phyloP scores from a whole-genome alignment of 1,140 invertebrate species.

The Euwallacea similis region DNA sequence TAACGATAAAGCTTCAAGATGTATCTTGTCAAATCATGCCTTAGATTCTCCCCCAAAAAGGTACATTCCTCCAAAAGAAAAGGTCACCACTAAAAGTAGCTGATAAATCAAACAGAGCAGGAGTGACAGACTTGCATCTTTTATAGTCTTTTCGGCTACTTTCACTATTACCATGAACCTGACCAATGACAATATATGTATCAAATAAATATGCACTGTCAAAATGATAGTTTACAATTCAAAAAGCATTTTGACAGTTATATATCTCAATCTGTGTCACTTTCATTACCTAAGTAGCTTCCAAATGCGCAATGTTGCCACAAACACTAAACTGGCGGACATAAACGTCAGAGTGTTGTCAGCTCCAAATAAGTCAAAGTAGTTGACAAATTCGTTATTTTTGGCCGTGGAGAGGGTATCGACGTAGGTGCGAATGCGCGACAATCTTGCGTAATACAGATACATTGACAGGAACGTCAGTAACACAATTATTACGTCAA shows the following conservation, averaged over 20 bases:
- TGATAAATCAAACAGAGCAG: constrained; percentile 34
- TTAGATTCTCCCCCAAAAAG: constrained; percentile 35
- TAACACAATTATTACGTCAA: constrained; percentile 30
- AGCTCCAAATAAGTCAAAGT: constrained; percentile 41
- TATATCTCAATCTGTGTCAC: no score
- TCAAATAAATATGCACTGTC: background rate
- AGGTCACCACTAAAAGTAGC: constrained; percentile 32
- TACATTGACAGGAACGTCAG: constrained; percentile 20
- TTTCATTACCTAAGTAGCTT: constrained; percentile 35
- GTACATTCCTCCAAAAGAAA: constrained; percentile 26
- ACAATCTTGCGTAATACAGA: constrained; percentile 24
- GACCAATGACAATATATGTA: background rate
- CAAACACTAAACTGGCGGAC: constrained; percentile 38
- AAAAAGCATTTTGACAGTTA: no score
- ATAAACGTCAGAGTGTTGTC: constrained; percentile 36
- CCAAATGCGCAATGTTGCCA: constrained; percentile 43
- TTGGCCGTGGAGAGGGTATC: constrained; percentile 21
- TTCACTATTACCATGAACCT: constrained; percentile 41
- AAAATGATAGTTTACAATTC: no score
- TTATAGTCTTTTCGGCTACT: constrained; percentile 41
- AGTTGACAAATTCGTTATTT: constrained; percentile 43
- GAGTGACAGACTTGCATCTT: constrained; percentile 18
- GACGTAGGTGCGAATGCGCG: constrained; percentile 27
- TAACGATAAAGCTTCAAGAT: background rate
- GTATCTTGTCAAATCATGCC: background rate